These are phyloP conservation scores for Brachionus manjavacas DNA, from an alignment of 1,140 invertebrate species.

Conservation along the genomic window DNA sequence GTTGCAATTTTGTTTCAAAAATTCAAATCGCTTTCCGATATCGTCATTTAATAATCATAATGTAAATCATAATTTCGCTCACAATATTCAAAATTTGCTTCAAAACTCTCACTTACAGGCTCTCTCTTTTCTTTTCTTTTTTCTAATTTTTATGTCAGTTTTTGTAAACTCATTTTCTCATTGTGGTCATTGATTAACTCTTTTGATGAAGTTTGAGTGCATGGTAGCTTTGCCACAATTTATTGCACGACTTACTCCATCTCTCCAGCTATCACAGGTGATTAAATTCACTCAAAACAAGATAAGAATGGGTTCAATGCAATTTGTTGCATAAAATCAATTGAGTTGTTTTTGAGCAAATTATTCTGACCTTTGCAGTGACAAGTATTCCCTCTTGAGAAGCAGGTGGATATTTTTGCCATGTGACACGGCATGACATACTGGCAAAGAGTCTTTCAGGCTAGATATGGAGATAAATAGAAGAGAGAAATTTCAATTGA, in stretches of 20 bases:
- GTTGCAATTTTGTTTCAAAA: constrained; percentile 24
- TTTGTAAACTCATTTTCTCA: too few relatives aligned
- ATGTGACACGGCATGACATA: too few relatives aligned
- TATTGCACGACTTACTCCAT: background rate
- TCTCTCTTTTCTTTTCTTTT: background rate
- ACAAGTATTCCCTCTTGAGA: too few relatives aligned
- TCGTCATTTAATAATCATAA: constrained; percentile 35
- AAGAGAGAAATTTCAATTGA: background rate
- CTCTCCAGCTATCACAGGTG: background rate
- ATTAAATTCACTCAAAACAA: too few relatives aligned
- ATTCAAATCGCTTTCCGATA: constrained; percentile 5
- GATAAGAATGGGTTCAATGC: too few relatives aligned
- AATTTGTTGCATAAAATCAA: too few relatives aligned
- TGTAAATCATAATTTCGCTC: constrained; percentile 32
- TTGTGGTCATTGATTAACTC: background rate
- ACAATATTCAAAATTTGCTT: constrained; percentile 1
- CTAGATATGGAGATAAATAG: background rate
- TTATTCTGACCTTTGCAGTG: too few relatives aligned
- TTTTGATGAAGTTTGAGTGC: background rate
- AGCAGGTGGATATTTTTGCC: too few relatives aligned
- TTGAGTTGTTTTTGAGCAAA: too few relatives aligned
- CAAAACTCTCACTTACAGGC: constrained; percentile 6
- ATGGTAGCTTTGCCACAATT: background rate
- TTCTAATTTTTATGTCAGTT: background rate
- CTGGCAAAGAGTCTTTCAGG: too few relatives aligned